Base-by-base conservation (phyloP, 2,797 vertebrate genomes). In the Carapus acus region DNA sequence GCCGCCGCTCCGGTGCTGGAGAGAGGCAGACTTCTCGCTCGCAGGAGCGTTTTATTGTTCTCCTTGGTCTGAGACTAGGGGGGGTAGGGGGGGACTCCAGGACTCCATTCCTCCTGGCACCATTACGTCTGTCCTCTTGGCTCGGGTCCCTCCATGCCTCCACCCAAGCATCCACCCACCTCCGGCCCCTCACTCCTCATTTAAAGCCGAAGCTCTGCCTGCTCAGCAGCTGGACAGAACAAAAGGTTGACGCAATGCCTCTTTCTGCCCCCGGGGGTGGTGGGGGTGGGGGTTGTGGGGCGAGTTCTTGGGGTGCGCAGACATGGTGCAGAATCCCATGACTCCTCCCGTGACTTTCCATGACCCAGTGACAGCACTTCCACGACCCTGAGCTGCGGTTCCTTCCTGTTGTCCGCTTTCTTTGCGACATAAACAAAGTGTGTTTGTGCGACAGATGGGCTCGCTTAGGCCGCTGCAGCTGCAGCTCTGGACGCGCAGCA, bases 201-300 rank as follows among this genome's bases (percentile, higher is more conserved):
- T 69, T 69, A 68, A 81, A 85, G 49, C 57, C 42, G 81, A 85
- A 80, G 69, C 65, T 57, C 68, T 58, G n/a, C n/a, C 36, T 69
- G 60, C 69, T 80, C 77, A 79, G 81, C 81, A 86, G 85, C 79
- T 81, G 78, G 76, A 81, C 50, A 63, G 71, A 81, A 72, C 66
- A 45, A 55, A 67, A 53, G 78, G 61, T 67, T 86, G 84, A 86
- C 62, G 81, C 62, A 69, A 71, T 62, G 63, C 59, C 75, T 71
- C 59, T 77, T 71, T n/a, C n/a, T n/a, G n/a, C n/a, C 65, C 49
- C 54, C 52, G 65, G 31, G 63, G 56, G n/a, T n/a, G n/a, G n/a
- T n/a, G n/a, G n/a, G n/a, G n/a, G n/a, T n/a, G n/a, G n/a, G n/a
- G n/a, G n/a, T n/a, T n/a, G n/a, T n/a, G n/a, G n/a, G n/a, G n/a